Evolutionary conservation across 2,797 vertebrate genomes (phyloP).

Genomic region (Orestias chungarensis): DNA sequence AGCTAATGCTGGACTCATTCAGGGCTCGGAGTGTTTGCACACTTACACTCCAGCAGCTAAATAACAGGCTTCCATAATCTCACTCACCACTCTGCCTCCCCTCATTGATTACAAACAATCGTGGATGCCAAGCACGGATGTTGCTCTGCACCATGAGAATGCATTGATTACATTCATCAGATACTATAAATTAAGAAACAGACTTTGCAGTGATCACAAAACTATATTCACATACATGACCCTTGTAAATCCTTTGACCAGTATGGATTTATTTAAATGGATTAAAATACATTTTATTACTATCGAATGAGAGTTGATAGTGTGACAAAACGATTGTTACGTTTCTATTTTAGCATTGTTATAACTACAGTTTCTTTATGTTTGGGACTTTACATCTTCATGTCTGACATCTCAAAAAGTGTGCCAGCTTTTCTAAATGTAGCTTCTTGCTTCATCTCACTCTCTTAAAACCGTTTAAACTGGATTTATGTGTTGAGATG

Average conservation of each 20-base stretch:
- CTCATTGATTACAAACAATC: conserved; percentile 52
- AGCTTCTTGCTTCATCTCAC: neutral
- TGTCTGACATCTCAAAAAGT: neutral
- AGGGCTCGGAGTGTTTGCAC: conserved; percentile 17
- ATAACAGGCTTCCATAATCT: conserved; percentile 33
- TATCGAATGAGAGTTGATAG: neutral
- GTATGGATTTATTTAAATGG: neutral
- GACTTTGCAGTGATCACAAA: conserved; percentile 14
- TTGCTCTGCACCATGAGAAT: conserved; percentile 14
- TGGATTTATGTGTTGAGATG: neutral
- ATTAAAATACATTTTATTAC: neutral
- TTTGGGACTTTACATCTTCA: neutral
- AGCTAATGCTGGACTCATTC: conserved; percentile 23
- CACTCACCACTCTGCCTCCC: conserved; percentile 20
- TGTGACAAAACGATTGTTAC: no score
- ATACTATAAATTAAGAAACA: conserved; percentile 10
- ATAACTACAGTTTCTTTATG: neutral
- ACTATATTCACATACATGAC: neutral
- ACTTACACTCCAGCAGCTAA: conserved; percentile 40
- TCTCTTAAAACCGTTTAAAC: neutral
- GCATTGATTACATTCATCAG: conserved; percentile 37
- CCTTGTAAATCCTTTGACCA: neutral
- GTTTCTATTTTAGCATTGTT: neutral
- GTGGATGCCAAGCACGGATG: conserved; percentile 12
- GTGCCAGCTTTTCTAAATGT: neutral